Base-by-base conservation (phyloP, 1,140 invertebrate genomes). In the Hormaphis cornu region DNA sequence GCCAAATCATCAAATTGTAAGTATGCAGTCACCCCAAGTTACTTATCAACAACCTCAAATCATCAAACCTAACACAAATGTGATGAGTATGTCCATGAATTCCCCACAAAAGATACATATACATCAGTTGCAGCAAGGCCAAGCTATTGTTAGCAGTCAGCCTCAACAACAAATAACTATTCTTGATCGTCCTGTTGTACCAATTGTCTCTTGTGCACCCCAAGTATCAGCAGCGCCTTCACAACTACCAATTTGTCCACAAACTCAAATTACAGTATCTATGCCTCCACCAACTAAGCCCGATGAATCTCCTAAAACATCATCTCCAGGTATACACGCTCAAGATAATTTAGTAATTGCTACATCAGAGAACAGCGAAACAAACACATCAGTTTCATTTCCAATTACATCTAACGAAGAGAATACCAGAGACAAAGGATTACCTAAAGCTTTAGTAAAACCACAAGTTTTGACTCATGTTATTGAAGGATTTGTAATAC, bases 401-500 rank as follows among this genome's bases (percentile, higher is more conserved):
- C 63, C 63, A 1, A 18, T 58, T 52, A 40, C 48, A n/a, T 42
- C 59, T 14, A 61, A 52, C 22, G 70, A 71, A 44, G 70, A 71
- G 8, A 61, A 63, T 35, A 52, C 33, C 24, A 71, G 59, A 54
- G 70, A 71, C 33, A 71, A 71, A 46, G 77, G 79, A 30, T 40
- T 70, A 10, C 90, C 90, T n/a, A 95, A 93, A 78, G 92, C 92
- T 1, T 90, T 97, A 85, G 93, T 97, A 0, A 96, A 96, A 79
- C 94, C 94, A 0, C 93, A 97, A 76, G 91, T 97, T 3, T 80
- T 97, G 10, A 97, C 94, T 0, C 95, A 98, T 77, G 91, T 97
- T 2, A 97, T 98, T 70, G 95, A 97, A 80, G 95, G 94, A 20
- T 97, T 94, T 79, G 89, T 97, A 3, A 97, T 98, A 74, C 93